Percentiles rank a stretch among this genome's conserved stretches.
Conservation (phyloP, 2,113 vertebrate genomes). For the Engystomops pustulosus region DNA sequence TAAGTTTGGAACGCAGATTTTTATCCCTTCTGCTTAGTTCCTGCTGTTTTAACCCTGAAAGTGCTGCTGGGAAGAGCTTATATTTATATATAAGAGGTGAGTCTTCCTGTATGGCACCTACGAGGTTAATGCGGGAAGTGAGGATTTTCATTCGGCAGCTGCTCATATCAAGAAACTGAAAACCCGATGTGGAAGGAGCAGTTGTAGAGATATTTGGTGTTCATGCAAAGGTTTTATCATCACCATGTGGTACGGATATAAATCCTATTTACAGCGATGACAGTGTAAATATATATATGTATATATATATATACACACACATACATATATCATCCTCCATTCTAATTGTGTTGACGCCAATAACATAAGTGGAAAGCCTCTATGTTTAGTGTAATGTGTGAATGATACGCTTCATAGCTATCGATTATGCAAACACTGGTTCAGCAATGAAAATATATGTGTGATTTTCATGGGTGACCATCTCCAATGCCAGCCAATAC, state of each 20-base stretch:
- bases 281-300: neutral
- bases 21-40: conserved; percentile 39
- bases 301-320: too few relatives aligned
- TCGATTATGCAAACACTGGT: too few relatives aligned
- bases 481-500: too few relatives aligned
- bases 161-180: conserved; percentile 28
- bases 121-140: conserved; percentile 18
- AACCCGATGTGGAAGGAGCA: neutral
- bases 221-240: neutral
- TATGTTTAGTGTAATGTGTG: too few relatives aligned
- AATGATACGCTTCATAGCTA: too few relatives aligned
- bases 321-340: neutral
- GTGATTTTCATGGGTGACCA: too few relatives aligned
- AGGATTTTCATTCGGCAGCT: conserved; percentile 11
- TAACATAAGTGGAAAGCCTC: neutral
- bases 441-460: too few relatives aligned
- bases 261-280: neutral
- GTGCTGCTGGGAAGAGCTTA: neutral
- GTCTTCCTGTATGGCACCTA: neutral
- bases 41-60: conserved; percentile 15
- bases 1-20: conserved; percentile 52
- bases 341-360: neutral
- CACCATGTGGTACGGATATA: neutral
- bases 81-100: neutral
- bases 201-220: neutral